These are phyloP conservation scores for Sinonovacula constricta DNA, from an alignment of 1,140 invertebrate species.

Conservation along the genomic window DNA sequence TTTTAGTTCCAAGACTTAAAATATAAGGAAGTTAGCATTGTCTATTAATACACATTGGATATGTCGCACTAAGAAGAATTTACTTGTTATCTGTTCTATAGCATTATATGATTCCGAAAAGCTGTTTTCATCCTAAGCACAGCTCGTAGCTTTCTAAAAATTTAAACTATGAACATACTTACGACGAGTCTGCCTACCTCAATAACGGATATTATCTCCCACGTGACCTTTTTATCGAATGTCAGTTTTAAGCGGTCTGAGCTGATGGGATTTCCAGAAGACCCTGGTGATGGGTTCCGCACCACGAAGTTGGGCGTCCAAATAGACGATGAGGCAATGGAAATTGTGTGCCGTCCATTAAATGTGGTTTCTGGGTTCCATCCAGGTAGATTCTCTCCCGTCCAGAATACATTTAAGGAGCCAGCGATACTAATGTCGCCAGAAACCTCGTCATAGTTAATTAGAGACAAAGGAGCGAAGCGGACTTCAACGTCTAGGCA, in stretches of 20 bases:
- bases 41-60: too few relatives aligned
- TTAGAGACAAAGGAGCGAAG: not conserved
- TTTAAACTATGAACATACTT: not conserved
- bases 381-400: not conserved
- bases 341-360: not conserved
- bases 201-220: constrained; percentile 7
- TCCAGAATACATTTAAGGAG: constrained; percentile 5
- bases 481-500: constrained; percentile 1
- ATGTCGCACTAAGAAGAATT: too few relatives aligned
- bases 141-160: too few relatives aligned
- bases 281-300: not conserved
- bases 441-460: constrained; percentile 23
- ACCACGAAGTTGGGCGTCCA: constrained; percentile 15
- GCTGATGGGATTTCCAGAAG: not conserved
- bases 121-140: too few relatives aligned
- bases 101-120: too few relatives aligned
- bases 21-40: too few relatives aligned
- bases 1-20: too few relatives aligned
- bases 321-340: not conserved
- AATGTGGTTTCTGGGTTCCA: constrained; percentile 19
- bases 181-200: not conserved
- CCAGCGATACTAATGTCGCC: constrained; percentile 10
- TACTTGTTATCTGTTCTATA: too few relatives aligned
- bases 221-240: not conserved
- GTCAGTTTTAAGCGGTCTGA: not conserved